Conservation (phyloP, 2,113 vertebrate species). For the Laterallus jamaicensis region DNA sequence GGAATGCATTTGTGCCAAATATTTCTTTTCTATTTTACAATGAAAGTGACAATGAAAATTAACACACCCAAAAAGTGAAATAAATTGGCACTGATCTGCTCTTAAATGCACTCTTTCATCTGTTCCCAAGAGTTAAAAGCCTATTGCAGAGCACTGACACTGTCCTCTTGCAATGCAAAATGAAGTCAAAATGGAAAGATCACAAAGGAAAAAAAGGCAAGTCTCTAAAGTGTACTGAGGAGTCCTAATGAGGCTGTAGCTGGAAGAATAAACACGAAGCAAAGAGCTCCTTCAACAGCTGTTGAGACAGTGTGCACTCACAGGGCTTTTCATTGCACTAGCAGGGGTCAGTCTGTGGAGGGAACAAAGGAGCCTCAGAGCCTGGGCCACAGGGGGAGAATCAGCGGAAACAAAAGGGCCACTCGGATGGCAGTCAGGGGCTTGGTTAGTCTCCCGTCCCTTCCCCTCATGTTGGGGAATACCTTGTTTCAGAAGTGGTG, state of each 20-base stretch:
- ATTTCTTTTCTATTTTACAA: neutral
- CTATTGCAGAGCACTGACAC: neutral
- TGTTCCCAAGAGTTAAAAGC: neutral
- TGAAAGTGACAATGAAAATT: neutral
- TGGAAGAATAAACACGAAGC: constrained; percentile 35
- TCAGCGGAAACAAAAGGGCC: constrained; percentile 22
- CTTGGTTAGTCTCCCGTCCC: neutral
- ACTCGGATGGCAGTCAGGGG: neutral
- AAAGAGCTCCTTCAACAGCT: constrained; percentile 60
- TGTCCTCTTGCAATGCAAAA: neutral
- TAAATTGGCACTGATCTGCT: neutral
- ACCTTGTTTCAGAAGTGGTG: neutral
- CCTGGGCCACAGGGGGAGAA: constrained; percentile 1
- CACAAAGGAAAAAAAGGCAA: neutral
- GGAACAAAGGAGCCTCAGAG: constrained; percentile 75
- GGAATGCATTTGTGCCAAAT: neutral
- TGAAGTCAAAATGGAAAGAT: neutral
- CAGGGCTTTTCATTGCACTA: constrained; percentile 46
- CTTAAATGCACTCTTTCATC: neutral
- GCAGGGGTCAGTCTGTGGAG: constrained; percentile 33
- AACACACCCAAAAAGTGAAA: neutral
- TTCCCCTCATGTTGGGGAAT: neutral
- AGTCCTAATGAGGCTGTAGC: constrained; percentile 2
- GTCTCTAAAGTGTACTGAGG: neutral
- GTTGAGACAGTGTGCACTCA: constrained; percentile 62